These are phyloP conservation scores for Palythoa grandiflora DNA, from an alignment of 92 coral and sea anemone genomes.

Conservation along the genomic window DNA sequence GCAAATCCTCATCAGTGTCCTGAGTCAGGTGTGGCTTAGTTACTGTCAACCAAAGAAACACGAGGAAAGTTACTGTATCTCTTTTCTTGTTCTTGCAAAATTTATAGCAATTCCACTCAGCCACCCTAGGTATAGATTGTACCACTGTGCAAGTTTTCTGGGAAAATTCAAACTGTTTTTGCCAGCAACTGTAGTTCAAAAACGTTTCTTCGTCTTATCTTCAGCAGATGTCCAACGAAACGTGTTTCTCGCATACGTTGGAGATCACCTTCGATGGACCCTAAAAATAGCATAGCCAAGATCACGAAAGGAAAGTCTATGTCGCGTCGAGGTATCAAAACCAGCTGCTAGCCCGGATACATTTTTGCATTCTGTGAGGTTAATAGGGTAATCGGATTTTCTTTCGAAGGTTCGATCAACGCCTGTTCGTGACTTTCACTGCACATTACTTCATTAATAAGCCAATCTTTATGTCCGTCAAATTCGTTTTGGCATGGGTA, in stretches of 20 bases:
- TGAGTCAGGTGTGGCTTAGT: background rate
- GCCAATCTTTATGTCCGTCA: background rate
- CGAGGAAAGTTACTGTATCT: background rate
- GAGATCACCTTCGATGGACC: background rate
- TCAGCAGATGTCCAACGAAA: background rate
- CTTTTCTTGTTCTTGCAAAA: background rate
- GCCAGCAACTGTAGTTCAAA: background rate
- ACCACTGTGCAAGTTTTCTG: background rate
- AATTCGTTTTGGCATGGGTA: background rate
- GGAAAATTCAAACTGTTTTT: background rate
- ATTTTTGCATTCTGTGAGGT: background rate
- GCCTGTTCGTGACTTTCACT: background rate
- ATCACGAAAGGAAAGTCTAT: background rate
- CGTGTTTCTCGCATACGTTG: background rate
- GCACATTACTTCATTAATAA: background rate
- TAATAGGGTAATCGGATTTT: background rate
- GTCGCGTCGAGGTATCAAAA: background rate
- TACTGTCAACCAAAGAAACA: background rate
- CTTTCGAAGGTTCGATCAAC: background rate
- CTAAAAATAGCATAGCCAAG: background rate
- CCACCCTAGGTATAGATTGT: background rate
- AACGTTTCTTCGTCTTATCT: background rate
- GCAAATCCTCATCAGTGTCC: background rate
- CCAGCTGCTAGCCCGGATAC: slow-evolving; percentile 1
- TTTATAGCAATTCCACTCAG: background rate